These are phyloP conservation scores for Caenorhabditis imperialis DNA, from an alignment of 2,888 invertebrate species.

Conservation along the genomic window DNA sequence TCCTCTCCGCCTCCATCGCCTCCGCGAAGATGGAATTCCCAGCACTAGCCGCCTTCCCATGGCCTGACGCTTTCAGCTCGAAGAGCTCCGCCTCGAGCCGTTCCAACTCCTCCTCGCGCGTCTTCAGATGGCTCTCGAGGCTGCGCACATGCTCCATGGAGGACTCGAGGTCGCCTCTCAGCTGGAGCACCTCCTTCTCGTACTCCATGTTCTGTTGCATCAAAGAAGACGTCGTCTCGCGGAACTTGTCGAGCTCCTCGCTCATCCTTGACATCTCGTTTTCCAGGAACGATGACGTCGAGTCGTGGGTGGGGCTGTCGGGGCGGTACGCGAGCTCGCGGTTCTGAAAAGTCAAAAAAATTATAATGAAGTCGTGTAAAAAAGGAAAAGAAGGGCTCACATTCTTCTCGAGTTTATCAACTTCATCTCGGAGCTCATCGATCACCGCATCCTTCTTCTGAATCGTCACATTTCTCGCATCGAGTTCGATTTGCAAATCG, in stretches of 20 bases:
- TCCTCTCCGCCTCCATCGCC: conserved; percentile 49
- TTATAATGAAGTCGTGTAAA: too few relatives aligned
- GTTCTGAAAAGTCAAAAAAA: conserved; percentile 18
- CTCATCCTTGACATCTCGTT: conserved; percentile 28
- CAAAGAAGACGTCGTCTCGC: conserved; percentile 6
- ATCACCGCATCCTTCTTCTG: conserved; percentile 11
- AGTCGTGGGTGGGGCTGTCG: conserved; percentile 9
- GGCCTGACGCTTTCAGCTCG: conserved; percentile 23
- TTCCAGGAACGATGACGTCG: conserved; percentile 21
- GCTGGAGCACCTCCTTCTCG: conserved; percentile 17
- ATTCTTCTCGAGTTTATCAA: conserved; percentile 20
- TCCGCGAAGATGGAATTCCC: conserved; percentile 51
- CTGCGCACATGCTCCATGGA: conserved; percentile 21
- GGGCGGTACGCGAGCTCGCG: conserved; percentile 33
- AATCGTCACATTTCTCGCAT: conserved; percentile 25
- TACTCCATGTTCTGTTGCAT: conserved; percentile 21
- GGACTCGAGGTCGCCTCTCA: conserved; percentile 30
- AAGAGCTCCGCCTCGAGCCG: conserved; percentile 45
- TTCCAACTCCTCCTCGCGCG: conserved; percentile 26
- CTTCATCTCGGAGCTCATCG: conserved; percentile 14
- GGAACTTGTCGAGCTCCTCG: conserved; percentile 31
- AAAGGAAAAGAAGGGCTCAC: too few relatives aligned
- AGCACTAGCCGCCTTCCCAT: conserved; percentile 6
- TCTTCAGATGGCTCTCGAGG: conserved; percentile 33
- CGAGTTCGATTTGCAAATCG: conserved; percentile 31